Conservation (phyloP, 1,140 invertebrate genomes). For the Sitophilus oryzae region DNA sequence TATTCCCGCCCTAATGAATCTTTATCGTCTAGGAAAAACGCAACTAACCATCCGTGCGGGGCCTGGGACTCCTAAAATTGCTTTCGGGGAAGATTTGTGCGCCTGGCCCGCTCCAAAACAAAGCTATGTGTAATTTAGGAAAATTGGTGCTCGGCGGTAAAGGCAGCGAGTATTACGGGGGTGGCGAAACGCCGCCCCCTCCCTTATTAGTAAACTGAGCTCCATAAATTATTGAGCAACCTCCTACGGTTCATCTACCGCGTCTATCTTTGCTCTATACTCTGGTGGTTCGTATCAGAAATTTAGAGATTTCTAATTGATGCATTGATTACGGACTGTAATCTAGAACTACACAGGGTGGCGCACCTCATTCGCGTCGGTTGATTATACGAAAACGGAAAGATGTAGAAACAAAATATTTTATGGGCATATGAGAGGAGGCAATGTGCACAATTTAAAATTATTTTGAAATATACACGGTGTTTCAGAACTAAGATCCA, state of each 20-base stretch:
- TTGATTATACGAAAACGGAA: too few species aligned
- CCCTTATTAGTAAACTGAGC: conserved; percentile 30
- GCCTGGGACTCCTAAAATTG: conserved; percentile 33
- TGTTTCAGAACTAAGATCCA: too few species aligned
- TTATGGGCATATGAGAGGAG: too few species aligned
- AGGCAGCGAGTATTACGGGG: conserved; percentile 30
- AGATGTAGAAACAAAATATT: too few species aligned
- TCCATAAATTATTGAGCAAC: conserved; percentile 29
- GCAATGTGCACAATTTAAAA: too few species aligned
- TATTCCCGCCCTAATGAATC: conserved; percentile 37
- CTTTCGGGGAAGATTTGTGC: conserved; percentile 40
- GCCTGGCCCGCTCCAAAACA: conserved; percentile 38
- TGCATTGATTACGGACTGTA: too few species aligned
- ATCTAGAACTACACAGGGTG: too few species aligned
- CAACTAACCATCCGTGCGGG: conserved; percentile 38
- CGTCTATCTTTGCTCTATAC: neutral
- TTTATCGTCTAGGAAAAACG: conserved; percentile 40
- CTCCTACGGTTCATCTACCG: conserved; percentile 1
- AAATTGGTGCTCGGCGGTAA: conserved; percentile 37
- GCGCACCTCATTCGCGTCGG: too few species aligned
- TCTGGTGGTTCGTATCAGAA: too few species aligned
- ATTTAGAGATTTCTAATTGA: too few species aligned
- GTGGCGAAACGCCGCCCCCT: conserved; percentile 19
- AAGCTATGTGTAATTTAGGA: conserved; percentile 41
- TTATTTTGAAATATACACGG: too few species aligned